Conservation (phyloP, 2,888 invertebrate genomes). For the Azorinus chamasolen region DNA sequence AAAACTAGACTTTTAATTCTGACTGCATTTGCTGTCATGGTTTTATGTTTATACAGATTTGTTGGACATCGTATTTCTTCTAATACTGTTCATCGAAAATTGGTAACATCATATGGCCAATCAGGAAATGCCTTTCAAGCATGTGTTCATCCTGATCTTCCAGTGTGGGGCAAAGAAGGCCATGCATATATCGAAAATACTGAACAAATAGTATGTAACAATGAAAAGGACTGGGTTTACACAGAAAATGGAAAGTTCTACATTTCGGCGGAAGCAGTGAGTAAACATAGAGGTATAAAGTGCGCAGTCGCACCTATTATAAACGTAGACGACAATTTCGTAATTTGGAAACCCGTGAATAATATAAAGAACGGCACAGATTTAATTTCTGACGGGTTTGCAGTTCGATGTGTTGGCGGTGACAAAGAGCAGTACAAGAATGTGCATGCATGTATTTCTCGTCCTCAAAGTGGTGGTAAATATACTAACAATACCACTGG, state of each 20-base stretch:
- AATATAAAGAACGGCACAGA: conserved; percentile 72
- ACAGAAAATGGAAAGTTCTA: conserved; percentile 90
- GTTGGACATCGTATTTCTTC: too few relatives aligned
- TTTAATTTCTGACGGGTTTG: conserved; percentile 81
- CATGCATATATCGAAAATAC: conserved; percentile 90
- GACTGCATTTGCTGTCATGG: too few relatives aligned
- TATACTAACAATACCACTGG: conserved; percentile 5
- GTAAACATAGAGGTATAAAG: conserved; percentile 86
- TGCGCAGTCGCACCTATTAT: conserved; percentile 88
- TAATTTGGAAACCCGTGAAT: conserved; percentile 67
- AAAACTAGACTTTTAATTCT: too few relatives aligned
- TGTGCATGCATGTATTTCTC: conserved; percentile 89
- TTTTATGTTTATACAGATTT: too few relatives aligned
- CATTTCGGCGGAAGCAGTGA: conserved; percentile 88
- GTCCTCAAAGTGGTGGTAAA: conserved; percentile 39
- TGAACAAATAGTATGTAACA: conserved; percentile 90
- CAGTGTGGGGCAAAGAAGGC: conserved; percentile 91
- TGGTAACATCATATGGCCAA: too few relatives aligned
- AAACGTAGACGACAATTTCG: conserved; percentile 74
- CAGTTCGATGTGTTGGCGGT: conserved; percentile 77
- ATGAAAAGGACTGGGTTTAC: conserved; percentile 91
- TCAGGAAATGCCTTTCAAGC: conserved; percentile 70
- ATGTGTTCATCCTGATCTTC: conserved; percentile 90
- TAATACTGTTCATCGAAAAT: too few relatives aligned
- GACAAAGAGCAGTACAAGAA: conserved; percentile 89